A percentile compares a stretch with the other conserved stretches of the same genome.
Evolutionary conservation across 1,140 invertebrate genomes (phyloP).

Genomic region (Hyposmocoma kahamanoa): DNA sequence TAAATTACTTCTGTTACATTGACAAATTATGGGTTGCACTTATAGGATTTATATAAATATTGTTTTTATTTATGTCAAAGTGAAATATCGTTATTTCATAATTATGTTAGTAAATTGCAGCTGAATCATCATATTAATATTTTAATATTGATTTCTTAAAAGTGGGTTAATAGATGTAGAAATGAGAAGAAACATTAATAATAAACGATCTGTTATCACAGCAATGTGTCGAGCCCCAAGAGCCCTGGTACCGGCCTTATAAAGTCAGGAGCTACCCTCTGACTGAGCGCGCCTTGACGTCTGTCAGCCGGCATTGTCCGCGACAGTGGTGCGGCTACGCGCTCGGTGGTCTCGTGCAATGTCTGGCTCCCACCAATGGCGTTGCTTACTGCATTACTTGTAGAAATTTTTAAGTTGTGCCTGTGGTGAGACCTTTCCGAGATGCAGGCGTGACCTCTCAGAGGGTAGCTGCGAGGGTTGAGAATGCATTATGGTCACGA

Average conservation of each 20-base stretch:
- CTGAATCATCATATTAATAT: too few relatives aligned
- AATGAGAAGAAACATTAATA: too few relatives aligned
- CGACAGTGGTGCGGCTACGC: constrained; percentile 15
- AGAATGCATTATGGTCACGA: constrained; percentile 58
- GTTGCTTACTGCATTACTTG: constrained; percentile 9
- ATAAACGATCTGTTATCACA: constrained; percentile 25
- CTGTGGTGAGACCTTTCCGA: constrained; percentile 17
- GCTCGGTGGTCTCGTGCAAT: constrained; percentile 24
- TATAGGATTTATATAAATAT: too few relatives aligned
- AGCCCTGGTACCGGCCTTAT: constrained; percentile 36
- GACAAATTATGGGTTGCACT: background rate
- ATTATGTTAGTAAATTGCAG: too few relatives aligned
- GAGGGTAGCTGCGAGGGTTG: constrained; percentile 41
- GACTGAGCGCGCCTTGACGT: constrained; percentile 30
- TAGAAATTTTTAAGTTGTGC: constrained; percentile 13
- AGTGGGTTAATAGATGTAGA: too few relatives aligned
- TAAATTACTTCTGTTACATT: too few relatives aligned
- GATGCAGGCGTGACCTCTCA: constrained; percentile 30
- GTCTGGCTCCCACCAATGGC: constrained; percentile 25
- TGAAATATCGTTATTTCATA: too few relatives aligned
- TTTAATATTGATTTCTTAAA: too few relatives aligned
- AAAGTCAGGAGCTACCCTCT: constrained; percentile 45
- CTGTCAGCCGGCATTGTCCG: constrained; percentile 20
- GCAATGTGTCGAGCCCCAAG: constrained; percentile 25
- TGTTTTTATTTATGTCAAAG: background rate